phyloP scores from a whole-genome alignment of 2,797 vertebrate genomes.

The Thunnus albacares region DNA sequence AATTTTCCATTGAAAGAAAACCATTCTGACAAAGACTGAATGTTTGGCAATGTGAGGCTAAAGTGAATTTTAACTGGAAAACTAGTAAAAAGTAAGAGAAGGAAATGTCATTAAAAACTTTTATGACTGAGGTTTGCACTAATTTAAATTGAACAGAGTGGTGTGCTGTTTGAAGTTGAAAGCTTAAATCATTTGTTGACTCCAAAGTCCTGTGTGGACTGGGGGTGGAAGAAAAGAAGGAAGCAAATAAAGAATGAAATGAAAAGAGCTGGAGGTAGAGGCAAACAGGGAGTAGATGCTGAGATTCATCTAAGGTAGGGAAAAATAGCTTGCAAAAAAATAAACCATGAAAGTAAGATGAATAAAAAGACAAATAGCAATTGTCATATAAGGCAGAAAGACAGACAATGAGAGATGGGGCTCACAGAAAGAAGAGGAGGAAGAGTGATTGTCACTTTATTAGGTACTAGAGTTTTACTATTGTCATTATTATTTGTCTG shows the following conservation, averaged over 20 bases:
- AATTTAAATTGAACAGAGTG: slow-evolving; percentile 40
- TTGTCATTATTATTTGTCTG: not conserved
- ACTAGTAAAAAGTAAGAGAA: slow-evolving; percentile 46
- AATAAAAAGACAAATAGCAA: not conserved
- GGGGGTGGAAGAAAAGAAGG: not conserved
- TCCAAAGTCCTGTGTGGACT: slow-evolving; percentile 14
- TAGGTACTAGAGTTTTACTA: not conserved
- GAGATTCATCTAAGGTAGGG: not conserved
- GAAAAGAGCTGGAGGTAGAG: not conserved
- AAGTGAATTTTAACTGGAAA: slow-evolving; percentile 40
- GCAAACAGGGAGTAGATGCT: not conserved
- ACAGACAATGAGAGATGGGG: not conserved
- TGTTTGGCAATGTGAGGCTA: slow-evolving; percentile 19
- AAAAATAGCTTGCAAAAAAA: not conserved
- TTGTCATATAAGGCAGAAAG: not conserved
- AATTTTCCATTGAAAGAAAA: slow-evolving; percentile 36
- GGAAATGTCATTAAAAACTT: slow-evolving; percentile 48
- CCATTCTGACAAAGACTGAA: slow-evolving; percentile 23
- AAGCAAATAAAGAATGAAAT: slow-evolving; percentile 8
- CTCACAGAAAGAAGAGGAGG: not conserved
- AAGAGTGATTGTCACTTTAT: not conserved
- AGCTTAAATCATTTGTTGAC: slow-evolving; percentile 49
- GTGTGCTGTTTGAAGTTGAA: slow-evolving; percentile 40
- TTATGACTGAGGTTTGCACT: slow-evolving; percentile 50
- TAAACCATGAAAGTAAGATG: not conserved